Evolutionary conservation across 2,797 vertebrate species (phyloP).

Genomic region (Xiphorhynchus erythropygius): DNA sequence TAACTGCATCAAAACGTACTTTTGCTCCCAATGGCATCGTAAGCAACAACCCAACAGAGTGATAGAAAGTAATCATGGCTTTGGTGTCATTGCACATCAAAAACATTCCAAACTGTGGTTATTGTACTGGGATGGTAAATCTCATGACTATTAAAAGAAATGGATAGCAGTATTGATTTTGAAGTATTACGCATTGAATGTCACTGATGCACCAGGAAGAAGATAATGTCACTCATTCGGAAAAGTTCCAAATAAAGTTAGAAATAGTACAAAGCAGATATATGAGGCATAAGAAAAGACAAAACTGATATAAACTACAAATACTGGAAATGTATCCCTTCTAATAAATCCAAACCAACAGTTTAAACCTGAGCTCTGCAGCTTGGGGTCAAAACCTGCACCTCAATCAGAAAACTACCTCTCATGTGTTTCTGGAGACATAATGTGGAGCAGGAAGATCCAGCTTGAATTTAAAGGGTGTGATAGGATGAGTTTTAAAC

Average conservation of each 20-base stretch:
- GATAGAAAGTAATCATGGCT: not conserved
- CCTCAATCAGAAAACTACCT: no score
- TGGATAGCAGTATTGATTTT: not conserved
- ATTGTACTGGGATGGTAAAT: not conserved
- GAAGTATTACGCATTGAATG: not conserved
- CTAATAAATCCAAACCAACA: not conserved
- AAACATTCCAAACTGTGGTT: not conserved
- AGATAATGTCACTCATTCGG: not conserved
- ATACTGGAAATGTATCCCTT: not conserved
- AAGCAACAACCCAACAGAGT: not conserved
- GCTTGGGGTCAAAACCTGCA: not conserved
- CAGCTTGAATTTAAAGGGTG: not conserved
- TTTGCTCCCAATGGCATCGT: not conserved
- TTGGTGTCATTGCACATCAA: not conserved
- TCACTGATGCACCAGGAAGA: not conserved
- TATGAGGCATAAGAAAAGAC: not conserved
- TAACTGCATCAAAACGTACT: not conserved
- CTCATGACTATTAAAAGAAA: not conserved
- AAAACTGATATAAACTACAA: not conserved
- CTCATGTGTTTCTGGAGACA: not conserved
- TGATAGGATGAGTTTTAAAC: not conserved
- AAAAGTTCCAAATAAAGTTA: not conserved
- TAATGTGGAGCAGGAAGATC: accelerated
- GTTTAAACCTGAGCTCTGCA: not conserved
- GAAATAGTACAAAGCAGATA: not conserved